Conservation (phyloP, 2,113 vertebrate genomes). For the Eonycteris spelaea region DNA sequence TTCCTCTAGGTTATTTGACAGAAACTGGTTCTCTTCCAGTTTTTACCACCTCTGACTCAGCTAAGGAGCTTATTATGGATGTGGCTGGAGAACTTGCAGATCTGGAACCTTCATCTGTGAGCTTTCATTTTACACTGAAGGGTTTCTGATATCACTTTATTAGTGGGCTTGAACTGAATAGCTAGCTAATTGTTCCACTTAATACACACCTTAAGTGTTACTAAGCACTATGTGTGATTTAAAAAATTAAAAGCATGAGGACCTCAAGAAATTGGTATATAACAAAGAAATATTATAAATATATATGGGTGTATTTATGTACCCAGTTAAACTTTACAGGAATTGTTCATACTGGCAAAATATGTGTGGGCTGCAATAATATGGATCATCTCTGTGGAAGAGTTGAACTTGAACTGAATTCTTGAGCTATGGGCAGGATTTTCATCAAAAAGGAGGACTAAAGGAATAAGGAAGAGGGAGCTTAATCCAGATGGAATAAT, state of each 20-base stretch:
- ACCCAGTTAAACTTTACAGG: slow-evolving; percentile 7
- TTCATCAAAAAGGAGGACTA: not conserved
- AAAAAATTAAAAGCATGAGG: not conserved
- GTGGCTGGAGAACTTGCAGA: not conserved
- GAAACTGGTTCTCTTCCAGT: not conserved
- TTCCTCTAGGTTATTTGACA: not conserved
- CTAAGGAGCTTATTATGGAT: not conserved
- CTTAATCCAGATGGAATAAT: not conserved
- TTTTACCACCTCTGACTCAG: slow-evolving; percentile 13
- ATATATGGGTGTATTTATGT: not conserved
- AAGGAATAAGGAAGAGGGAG: not conserved
- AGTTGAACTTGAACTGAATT: not conserved
- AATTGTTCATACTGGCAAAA: slow-evolving; percentile 21
- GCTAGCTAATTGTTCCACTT: not conserved
- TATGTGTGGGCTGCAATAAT: not conserved
- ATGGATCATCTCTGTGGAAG: not conserved
- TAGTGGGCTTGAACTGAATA: not conserved
- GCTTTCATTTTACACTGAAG: not conserved
- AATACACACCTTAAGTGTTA: not conserved
- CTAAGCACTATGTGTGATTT: not conserved
- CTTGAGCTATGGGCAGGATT: not conserved
- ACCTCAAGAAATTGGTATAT: slow-evolving; percentile 11
- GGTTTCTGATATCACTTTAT: not conserved
- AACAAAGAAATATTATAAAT: not conserved
- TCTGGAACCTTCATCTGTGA: not conserved